A percentile compares a stretch with the other conserved stretches of the same genome.
phyloP scores from a whole-genome alignment of 2,888 invertebrate genomes.

The Xylota sylvarum region DNA sequence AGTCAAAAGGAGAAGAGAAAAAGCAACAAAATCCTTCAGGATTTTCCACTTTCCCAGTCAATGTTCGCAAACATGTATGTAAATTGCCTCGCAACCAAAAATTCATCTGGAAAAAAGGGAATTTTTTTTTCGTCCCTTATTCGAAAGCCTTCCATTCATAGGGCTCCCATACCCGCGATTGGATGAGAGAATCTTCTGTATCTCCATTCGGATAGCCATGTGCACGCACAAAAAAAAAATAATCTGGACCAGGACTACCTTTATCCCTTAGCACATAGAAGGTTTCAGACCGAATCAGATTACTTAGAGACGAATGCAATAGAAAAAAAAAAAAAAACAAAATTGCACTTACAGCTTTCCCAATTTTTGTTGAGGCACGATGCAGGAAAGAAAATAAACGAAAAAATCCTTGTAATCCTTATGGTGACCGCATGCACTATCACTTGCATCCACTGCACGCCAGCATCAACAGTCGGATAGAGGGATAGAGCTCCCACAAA shows the following conservation, averaged over 20 bases:
- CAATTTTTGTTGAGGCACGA: conserved; percentile 66
- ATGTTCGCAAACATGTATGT: not conserved
- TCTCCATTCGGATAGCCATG: conserved; percentile 17
- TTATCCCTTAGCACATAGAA: not conserved
- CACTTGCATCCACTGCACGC: conserved; percentile 28
- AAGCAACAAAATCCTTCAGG: not conserved
- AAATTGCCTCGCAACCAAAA: conserved; percentile 12
- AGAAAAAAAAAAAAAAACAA: conserved; percentile 1
- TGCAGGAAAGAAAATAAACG: conserved; percentile 15
- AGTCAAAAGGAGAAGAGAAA: not conserved
- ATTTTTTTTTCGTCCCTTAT: not conserved
- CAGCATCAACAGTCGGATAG: conserved; percentile 29
- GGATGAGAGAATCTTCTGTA: conserved; percentile 41
- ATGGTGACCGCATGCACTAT: conserved; percentile 44
- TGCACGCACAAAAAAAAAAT: conserved; percentile 18
- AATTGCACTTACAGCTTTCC: conserved; percentile 69
- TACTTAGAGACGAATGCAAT: conserved; percentile 10
- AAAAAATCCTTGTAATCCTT: conserved; percentile 62
- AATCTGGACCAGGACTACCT: not conserved
- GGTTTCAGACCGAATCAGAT: conserved; percentile 27
- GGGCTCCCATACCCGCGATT: not conserved
- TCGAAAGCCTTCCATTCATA: conserved; percentile 15
- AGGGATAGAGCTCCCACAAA: not conserved
- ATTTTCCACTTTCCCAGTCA: conserved; percentile 32
- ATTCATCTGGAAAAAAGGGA: conserved; percentile 19